Evolutionary conservation across 2,113 vertebrate genomes (phyloP).

Genomic region (Calyptommatus sinebrachiatus): DNA sequence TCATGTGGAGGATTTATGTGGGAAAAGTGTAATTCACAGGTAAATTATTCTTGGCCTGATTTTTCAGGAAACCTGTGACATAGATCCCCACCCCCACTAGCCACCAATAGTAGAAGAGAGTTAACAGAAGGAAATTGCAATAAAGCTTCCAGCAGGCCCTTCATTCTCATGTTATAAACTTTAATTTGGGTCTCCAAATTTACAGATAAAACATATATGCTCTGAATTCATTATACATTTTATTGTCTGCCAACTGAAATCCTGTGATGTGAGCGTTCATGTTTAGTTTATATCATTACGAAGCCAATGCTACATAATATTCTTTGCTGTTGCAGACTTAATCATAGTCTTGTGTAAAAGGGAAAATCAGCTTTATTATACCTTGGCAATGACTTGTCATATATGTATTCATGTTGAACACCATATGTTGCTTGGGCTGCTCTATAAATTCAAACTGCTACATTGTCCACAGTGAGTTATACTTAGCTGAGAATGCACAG

Average conservation of each 20-base stretch:
- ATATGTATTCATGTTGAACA: too few species aligned
- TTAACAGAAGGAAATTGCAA: conserved; percentile 4
- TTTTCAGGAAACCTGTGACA: conserved; percentile 10
- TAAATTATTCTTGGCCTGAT: conserved; percentile 36
- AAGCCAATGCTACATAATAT: not conserved
- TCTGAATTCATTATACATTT: conserved; percentile 13
- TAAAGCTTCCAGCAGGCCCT: not conserved
- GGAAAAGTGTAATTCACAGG: not conserved
- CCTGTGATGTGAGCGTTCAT: not conserved
- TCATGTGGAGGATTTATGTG: not conserved
- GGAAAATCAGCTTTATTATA: not conserved
- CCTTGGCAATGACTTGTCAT: not conserved
- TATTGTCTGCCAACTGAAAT: not conserved
- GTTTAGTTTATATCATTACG: not conserved
- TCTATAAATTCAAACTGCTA: too few species aligned
- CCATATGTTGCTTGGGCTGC: too few species aligned
- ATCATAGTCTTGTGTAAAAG: not conserved
- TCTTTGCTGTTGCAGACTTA: not conserved
- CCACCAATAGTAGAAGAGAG: not conserved
- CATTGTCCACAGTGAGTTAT: too few species aligned
- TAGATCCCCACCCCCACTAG: not conserved
- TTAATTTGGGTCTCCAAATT: not conserved
- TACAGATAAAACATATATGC: not conserved
- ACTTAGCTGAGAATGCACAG: not conserved
- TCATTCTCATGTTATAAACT: conserved; percentile 30